Evolutionary conservation across 30 jellyfish, hydroid and myxozoan genomes (phyloP).

Genomic region (Aurelia aurita complex sp. Pacific): DNA sequence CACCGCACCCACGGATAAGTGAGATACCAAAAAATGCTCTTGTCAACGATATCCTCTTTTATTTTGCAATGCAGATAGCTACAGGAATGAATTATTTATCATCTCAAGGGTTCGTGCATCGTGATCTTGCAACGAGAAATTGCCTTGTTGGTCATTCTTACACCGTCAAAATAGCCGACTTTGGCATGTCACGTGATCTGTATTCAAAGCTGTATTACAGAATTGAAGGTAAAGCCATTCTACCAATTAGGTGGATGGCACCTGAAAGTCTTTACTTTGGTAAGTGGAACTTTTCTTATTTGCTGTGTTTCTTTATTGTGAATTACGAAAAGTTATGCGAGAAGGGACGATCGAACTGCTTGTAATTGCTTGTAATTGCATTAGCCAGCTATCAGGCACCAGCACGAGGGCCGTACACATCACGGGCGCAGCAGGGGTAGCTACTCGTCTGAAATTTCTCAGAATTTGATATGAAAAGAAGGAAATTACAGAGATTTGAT

Average conservation of each 20-base stretch:
- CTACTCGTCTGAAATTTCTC: too few species aligned
- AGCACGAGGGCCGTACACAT: too few species aligned
- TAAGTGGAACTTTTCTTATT: conserved; percentile 2
- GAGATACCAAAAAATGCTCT: conserved; percentile 48
- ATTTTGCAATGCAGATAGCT: conserved; percentile 78
- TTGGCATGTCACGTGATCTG: conserved; percentile 85
- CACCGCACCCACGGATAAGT: conserved; percentile 63
- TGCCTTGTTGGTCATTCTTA: conserved; percentile 91
- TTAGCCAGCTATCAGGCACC: too few species aligned
- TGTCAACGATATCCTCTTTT: conserved; percentile 58
- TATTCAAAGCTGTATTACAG: conserved; percentile 87
- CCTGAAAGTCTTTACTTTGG: conserved; percentile 87
- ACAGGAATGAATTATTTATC: conserved; percentile 86
- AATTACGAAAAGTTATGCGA: too few species aligned
- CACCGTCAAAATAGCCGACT: conserved; percentile 89
- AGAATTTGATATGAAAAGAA: too few species aligned
- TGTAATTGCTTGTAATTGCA: too few species aligned
- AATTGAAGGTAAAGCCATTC: conserved; percentile 89
- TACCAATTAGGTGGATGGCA: conserved; percentile 98
- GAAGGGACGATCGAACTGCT: too few species aligned
- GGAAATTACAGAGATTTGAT: too few species aligned
- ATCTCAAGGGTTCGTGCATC: conserved; percentile 85
- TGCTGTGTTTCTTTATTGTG: too few species aligned
- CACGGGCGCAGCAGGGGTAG: too few species aligned
- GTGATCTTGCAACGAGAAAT: conserved; percentile 95